Base-by-base conservation (phyloP, 2,113 vertebrate species). In the Pterocles gutturalis region DNA sequence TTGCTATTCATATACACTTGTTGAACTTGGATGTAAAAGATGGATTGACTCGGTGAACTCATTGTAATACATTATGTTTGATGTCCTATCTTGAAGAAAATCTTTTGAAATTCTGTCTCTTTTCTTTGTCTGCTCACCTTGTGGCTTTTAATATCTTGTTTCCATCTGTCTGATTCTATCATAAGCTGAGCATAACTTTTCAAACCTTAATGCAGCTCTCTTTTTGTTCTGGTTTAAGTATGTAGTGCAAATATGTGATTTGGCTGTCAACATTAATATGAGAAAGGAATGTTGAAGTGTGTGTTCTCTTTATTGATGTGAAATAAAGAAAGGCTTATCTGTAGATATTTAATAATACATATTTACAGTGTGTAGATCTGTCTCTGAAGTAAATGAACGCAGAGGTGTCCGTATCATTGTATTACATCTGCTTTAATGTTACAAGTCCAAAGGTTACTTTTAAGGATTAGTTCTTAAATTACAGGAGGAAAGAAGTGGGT, bases 21-120 rank as follows among this genome's bases (percentile, higher is more conserved):
- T 70, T 96, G 65, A 96, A 77, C 88, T 82, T 85, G 70, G 54
- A 29, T 58, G 20, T 91, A 92, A 95, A 81, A 97, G 94, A 98
- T 96, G 97, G 94, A 98, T 87, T 96, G 90, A 96, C 87, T 97
- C 87, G 93, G 58, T 51, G 41, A 75, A 86, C 91, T 97, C 91
- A 96, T 86, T 96, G 93, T 96, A 97, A 98, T 92, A 94, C 95
- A 95, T 96, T 72, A 91, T 96, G 87, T 97, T 97, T 98, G 95
- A 97, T 97, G 96, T 97, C 53, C 91, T 97, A 66, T 94, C 76
- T 92, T 96, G 91, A 88, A 96, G 79, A 96, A 85, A 88, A 78
- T 91, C 81, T 97, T 95, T 96, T 97, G 95, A 98, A 98, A 98
- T 95, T 92, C 87, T 94, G 94, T 93, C 97, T 97, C 67, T 96